These are phyloP conservation scores for Cylloceria caligata DNA, from an alignment of 2,888 invertebrate species.

Conservation along the genomic window DNA sequence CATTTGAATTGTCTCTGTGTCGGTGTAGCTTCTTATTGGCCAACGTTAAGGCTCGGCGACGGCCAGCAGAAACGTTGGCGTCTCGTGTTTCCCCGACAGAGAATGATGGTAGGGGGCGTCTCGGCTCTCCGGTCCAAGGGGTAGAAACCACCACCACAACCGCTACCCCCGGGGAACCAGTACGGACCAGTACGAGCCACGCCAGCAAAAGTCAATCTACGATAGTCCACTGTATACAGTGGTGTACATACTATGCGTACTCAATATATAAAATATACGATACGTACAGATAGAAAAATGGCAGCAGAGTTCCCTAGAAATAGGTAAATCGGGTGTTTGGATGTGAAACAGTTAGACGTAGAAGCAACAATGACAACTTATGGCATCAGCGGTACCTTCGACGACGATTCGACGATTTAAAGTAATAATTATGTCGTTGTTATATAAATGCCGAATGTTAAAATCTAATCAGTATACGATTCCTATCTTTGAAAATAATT, in stretches of 20 bases:
- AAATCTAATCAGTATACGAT: too few species aligned
- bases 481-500: too few species aligned
- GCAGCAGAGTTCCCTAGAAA: background rate
- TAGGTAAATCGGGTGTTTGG: background rate
- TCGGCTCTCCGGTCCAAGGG: slow-evolving; percentile 52
- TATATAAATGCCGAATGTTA: too few species aligned
- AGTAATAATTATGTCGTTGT: too few species aligned
- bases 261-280: background rate
- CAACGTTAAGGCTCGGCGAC: slow-evolving; percentile 71
- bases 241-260: slow-evolving; percentile 18
- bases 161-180: slow-evolving; percentile 38
- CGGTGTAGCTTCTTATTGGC: slow-evolving; percentile 83
- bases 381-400: too few species aligned
- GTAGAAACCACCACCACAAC: slow-evolving; percentile 65
- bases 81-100: slow-evolving; percentile 75
- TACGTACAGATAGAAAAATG: background rate
- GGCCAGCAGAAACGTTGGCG: slow-evolving; percentile 72
- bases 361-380: too few species aligned
- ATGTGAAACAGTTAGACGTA: background rate
- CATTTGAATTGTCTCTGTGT: slow-evolving; percentile 84
- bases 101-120: slow-evolving; percentile 72
- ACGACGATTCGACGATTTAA: too few species aligned
- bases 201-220: slow-evolving; percentile 30
- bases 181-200: slow-evolving; percentile 28
- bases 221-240: slow-evolving; percentile 3